Conservation (phyloP, 1,140 invertebrate species). For the Thaumatotibia leucotreta region DNA sequence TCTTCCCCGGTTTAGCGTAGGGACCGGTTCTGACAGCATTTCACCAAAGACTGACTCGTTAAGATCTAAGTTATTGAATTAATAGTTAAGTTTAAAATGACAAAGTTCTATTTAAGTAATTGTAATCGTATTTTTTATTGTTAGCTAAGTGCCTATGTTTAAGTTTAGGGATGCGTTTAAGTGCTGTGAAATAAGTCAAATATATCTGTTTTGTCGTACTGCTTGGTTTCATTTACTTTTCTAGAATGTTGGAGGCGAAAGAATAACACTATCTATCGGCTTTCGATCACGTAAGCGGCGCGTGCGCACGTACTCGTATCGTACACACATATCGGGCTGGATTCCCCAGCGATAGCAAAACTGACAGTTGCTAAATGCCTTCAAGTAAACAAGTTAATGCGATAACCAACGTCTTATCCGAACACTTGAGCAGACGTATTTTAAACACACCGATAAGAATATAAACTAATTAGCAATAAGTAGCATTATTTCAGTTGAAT, state of each 20-base stretch:
- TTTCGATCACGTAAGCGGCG: not conserved
- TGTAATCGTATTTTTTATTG: constrained; percentile 12
- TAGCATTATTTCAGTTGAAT: not conserved
- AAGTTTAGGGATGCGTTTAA: constrained; percentile 50
- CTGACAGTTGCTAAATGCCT: not conserved
- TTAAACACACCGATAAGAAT: not conserved
- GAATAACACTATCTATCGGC: not conserved
- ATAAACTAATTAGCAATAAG: not conserved
- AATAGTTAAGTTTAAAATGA: constrained; percentile 27
- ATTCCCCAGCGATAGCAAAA: not conserved
- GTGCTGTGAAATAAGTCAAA: constrained; percentile 34
- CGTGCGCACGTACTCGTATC: not conserved
- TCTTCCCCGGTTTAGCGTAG: constrained; percentile 79
- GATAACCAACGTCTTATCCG: not conserved
- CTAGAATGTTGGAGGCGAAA: not conserved
- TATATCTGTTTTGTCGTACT: not conserved
- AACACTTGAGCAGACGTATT: not conserved
- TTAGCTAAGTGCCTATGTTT: constrained; percentile 19
- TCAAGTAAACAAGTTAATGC: not conserved
- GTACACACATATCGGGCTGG: not conserved
- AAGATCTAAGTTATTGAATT: constrained; percentile 34
- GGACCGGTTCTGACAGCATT: constrained; percentile 19
- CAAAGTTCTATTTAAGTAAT: constrained; percentile 31
- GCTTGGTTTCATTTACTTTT: not conserved
- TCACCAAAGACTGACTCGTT: constrained; percentile 72